Base-by-base conservation (phyloP, 1,140 invertebrate genomes). In the Drosophila nasuta region DNA sequence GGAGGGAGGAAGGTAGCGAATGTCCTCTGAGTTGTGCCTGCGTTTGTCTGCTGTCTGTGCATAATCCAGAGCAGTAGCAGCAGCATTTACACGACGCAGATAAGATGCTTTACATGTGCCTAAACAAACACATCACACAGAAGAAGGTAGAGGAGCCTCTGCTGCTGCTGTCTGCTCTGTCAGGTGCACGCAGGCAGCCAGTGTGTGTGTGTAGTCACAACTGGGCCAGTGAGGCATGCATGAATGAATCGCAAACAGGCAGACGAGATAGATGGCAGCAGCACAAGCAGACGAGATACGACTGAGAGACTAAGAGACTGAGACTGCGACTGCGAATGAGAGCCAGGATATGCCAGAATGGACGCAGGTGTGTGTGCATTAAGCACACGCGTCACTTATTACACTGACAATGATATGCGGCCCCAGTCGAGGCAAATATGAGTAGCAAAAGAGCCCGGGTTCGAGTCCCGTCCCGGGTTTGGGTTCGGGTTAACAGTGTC, bases 71-170 rank as follows among this genome's bases (percentile, higher is more conserved):
- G 13, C 13, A 63, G 35, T 48, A 63, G 68, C 30, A 70, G 51
- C 57, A 70, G 77, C 65, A 71, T 62, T 76, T 75, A 75, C 83
- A 82, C 69, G 85, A 73, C 65, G 54, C 62, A 63, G 85, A 88
- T 89, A 88, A 88, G 85, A 88, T 67, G 85, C 85, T 89, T 87
- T 89, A 87, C 83, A 87, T 88, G 85, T 83, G 77, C 83, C 85
- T 89, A 88, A 88, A 76, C 86, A 88, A 88, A 89, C 85, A 89
- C 33, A 65, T 49, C 5, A 41, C 38, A 13, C 41, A 51, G 17
- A 3, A 43, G 52, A 17, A 45, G 54, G 1, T 6, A 8, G 46
- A 48, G 6, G 11, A 35, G 8, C 56, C 13, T n/a, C 35, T 11
- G 35, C 35, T 38, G 7, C 20, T 25, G 20, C 20, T 25, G 20